Conservation (phyloP, 2,888 invertebrate species). For the Pammene fasciana region DNA sequence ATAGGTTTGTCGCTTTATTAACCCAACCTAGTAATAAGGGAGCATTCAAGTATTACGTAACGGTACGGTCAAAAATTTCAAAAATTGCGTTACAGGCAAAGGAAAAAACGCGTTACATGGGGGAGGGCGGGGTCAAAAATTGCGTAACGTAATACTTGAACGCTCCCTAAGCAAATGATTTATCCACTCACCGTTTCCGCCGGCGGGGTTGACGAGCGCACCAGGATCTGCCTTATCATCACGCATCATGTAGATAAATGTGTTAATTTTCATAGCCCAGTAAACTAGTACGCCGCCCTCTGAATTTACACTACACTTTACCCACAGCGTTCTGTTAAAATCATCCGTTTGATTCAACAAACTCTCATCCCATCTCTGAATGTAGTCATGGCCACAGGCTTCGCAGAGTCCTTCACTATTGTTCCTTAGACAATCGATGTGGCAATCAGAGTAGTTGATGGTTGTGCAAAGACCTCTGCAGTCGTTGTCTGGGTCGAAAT, state of each 20-base stretch:
- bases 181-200: background rate
- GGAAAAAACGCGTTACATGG: too few species aligned
- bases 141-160: too few species aligned
- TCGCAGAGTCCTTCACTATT: conserved; percentile 12
- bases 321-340: conserved; percentile 8
- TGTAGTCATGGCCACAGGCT: background rate
- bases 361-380: conserved; percentile 14
- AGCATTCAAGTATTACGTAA: too few species aligned
- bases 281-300: conserved; percentile 1
- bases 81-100: too few species aligned
- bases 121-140: too few species aligned
- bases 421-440: conserved; percentile 57
- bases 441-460: conserved; percentile 52
- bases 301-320: conserved; percentile 5
- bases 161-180: background rate
- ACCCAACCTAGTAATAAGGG: too few species aligned
- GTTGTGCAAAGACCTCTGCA: conserved; percentile 67
- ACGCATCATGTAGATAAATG: conserved; percentile 22
- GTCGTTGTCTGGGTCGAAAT: conserved; percentile 60
- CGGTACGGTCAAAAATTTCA: too few species aligned
- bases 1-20: too few species aligned
- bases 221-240: conserved; percentile 6
- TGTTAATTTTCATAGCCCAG: conserved; percentile 15
- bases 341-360: conserved; percentile 8
- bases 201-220: background rate